phyloP scores from a whole-genome alignment of 1,140 invertebrate species.

The Neodiprion lecontei region DNA sequence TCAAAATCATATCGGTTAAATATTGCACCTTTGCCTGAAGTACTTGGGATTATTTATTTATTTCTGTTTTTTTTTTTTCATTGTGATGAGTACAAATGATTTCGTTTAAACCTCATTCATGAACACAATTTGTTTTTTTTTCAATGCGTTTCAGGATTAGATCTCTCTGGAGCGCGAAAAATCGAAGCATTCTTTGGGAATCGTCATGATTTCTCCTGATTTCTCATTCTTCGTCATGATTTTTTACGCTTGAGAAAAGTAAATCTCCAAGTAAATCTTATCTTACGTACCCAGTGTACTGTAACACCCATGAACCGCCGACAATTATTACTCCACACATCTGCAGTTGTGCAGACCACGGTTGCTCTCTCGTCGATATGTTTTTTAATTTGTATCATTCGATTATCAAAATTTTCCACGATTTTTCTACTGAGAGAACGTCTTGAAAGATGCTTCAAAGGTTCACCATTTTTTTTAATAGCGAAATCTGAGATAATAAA shows the following conservation, averaged over 20 bases:
- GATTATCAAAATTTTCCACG: background rate
- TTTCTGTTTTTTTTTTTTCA: too few relatives aligned
- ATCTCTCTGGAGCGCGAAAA: too few relatives aligned
- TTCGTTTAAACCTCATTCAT: too few relatives aligned
- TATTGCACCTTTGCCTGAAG: too few relatives aligned
- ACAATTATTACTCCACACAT: conserved; percentile 8
- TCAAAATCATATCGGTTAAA: background rate
- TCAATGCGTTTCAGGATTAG: too few relatives aligned
- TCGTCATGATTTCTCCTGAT: too few relatives aligned
- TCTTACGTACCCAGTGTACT: background rate
- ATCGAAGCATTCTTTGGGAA: too few relatives aligned
- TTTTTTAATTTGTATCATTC: background rate
- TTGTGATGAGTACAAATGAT: too few relatives aligned
- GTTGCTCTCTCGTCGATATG: conserved; percentile 5
- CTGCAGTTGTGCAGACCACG: conserved; percentile 3
- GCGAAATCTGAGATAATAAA: background rate
- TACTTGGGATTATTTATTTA: too few relatives aligned
- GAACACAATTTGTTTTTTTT: too few relatives aligned
- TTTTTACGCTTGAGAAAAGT: background rate
- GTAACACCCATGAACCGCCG: conserved; percentile 13
- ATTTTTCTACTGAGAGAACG: conserved; percentile 13
- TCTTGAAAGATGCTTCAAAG: conserved; percentile 10
- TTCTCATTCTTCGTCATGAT: background rate
- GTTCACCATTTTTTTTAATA: background rate
- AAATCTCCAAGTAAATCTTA: background rate